These are phyloP conservation scores for Rhinoraja longicauda DNA, from an alignment of 2,797 vertebrate genomes.

Conservation along the genomic window DNA sequence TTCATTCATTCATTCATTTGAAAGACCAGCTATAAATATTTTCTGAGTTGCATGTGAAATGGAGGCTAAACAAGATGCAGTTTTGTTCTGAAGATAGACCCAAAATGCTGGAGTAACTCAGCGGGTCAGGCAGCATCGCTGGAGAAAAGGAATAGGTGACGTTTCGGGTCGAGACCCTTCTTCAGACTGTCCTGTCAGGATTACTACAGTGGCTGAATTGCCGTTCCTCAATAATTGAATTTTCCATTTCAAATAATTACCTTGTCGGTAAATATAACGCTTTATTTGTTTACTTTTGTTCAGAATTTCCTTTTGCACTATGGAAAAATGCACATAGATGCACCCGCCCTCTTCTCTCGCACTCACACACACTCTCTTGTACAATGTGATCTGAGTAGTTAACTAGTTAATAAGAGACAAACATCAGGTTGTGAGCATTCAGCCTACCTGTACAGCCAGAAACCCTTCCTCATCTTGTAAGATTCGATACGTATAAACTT, in stretches of 20 bases:
- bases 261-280: not conserved
- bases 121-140: too few species aligned
- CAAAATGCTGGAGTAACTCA: too few species aligned
- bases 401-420: not conserved
- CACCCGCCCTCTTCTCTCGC: too few species aligned
- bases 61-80: not conserved
- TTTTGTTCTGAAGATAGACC: too few species aligned
- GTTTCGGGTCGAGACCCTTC: too few species aligned
- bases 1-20: too few species aligned
- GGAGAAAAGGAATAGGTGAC: too few species aligned
- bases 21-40: not conserved
- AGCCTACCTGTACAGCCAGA: constrained; percentile 70
- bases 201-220: not conserved
- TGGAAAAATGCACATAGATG: not conserved
- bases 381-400: not conserved
- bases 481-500: constrained; percentile 74
- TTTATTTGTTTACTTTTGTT: not conserved
- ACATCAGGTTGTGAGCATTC: not conserved
- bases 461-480: constrained; percentile 67
- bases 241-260: not conserved
- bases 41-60: not conserved
- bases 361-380: not conserved
- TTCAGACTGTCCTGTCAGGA: too few species aligned
- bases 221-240: not conserved
- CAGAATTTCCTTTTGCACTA: not conserved